These are phyloP conservation scores for Lycodopsis pacificus DNA, from an alignment of 2,797 vertebrate species.

Conservation along the genomic window DNA sequence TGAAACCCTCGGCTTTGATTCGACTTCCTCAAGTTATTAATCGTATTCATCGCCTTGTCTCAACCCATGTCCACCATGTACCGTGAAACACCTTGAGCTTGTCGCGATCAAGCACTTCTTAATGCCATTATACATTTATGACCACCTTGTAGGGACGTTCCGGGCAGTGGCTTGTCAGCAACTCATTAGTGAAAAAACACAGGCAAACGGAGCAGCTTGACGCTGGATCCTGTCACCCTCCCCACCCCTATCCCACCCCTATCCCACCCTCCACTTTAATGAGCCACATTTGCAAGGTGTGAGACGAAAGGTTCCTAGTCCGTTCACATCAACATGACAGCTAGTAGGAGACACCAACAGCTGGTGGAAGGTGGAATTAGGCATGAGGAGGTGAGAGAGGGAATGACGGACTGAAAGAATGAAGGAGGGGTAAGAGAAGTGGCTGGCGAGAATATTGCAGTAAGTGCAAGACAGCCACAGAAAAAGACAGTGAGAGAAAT, in stretches of 20 bases:
- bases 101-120: constrained; percentile 60
- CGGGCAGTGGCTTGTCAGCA: constrained; percentile 67
- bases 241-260: constrained; percentile 47
- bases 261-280: constrained; percentile 73
- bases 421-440: constrained; percentile 22
- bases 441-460: constrained; percentile 9
- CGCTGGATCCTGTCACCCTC: constrained; percentile 60
- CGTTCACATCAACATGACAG: constrained; percentile 72
- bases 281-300: constrained; percentile 78
- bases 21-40: constrained; percentile 58
- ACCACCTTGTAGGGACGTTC: constrained; percentile 67
- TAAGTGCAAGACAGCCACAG: constrained; percentile 15
- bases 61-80: constrained; percentile 68
- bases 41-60: constrained; percentile 64
- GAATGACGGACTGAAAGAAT: constrained; percentile 56
- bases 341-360: constrained; percentile 78
- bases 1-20: constrained; percentile 34
- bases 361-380: constrained; percentile 74
- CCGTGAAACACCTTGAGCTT: constrained; percentile 68
- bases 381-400: constrained; percentile 46
- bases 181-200: constrained; percentile 60
- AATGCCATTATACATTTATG: constrained; percentile 74
- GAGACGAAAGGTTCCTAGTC: constrained; percentile 65
- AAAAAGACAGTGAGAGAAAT: constrained; percentile 39
- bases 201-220: constrained; percentile 65